A percentile compares a stretch with the other conserved stretches of the same genome.
These are phyloP conservation scores for Sinosuthora webbiana DNA, from an alignment of 2,113 vertebrate species.

Conservation along the genomic window DNA sequence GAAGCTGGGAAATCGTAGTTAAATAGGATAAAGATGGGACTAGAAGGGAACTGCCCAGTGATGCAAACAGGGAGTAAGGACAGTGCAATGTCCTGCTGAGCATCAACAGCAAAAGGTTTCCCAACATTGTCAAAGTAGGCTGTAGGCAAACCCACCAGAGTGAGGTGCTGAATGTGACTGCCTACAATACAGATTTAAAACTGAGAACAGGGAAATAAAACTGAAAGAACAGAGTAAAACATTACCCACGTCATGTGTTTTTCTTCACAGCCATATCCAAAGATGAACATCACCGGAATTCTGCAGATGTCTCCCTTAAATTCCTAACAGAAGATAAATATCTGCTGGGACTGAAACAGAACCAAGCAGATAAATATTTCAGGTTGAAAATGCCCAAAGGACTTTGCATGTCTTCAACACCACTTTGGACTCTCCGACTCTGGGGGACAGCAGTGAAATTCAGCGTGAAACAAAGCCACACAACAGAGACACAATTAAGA, in stretches of 20 bases:
- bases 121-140: neutral
- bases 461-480: neutral
- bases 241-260: neutral
- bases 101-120: neutral
- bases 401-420: constrained; percentile 19
- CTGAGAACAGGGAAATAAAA: neutral
- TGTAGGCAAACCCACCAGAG: neutral
- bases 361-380: constrained; percentile 27
- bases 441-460: neutral
- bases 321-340: constrained; percentile 48
- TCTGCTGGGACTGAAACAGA: constrained; percentile 1
- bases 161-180: neutral
- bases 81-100: neutral
- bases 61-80: neutral
- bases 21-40: neutral
- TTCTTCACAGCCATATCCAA: constrained; percentile 11
- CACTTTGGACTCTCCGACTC: neutral
- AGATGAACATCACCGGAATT: constrained; percentile 30
- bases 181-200: neutral
- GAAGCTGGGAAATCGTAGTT: neutral
- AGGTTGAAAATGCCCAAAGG: neutral
- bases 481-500: neutral
- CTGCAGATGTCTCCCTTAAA: constrained; percentile 32
- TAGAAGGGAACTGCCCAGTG: neutral
- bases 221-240: constrained; percentile 25